Evolutionary conservation across 2,797 vertebrate species (phyloP).

Genomic region (Sus cebifrons): DNA sequence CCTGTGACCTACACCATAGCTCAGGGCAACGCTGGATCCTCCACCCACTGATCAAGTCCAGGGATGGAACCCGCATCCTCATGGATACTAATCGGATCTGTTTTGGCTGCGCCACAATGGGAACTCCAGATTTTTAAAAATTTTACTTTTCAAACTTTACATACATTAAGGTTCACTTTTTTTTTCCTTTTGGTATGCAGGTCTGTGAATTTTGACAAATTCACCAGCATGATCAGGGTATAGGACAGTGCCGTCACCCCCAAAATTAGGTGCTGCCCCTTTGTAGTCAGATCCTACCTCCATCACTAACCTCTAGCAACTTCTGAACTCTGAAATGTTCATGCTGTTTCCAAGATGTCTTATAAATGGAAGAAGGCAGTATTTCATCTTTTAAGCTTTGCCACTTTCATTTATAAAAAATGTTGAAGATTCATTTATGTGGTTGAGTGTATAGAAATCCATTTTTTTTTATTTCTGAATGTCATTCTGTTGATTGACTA

Average conservation of each 20-base stretch:
- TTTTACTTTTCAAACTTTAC: neutral
- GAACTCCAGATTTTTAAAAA: neutral
- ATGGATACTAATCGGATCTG: too few species aligned
- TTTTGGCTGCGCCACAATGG: too few species aligned
- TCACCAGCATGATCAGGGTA: neutral
- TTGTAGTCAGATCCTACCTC: neutral
- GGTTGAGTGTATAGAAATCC: neutral
- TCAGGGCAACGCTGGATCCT: too few species aligned
- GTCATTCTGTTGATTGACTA: neutral
- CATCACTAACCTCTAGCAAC: neutral
- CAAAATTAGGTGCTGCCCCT: neutral
- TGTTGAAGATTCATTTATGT: neutral
- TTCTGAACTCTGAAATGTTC: neutral
- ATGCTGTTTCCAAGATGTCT: neutral
- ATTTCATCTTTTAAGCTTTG: constrained; percentile 17
- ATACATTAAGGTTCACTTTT: neutral
- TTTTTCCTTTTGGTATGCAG: neutral
- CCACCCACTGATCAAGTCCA: too few species aligned
- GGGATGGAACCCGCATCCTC: too few species aligned
- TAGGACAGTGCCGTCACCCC: neutral
- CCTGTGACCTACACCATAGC: too few species aligned
- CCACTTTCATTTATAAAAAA: neutral
- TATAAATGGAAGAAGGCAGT: neutral
- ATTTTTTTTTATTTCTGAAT: neutral
- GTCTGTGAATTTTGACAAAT: constrained; percentile 55